A percentile compares a stretch with the other conserved stretches of the same genome.
These are phyloP conservation scores for Arothron firmamentum DNA, from an alignment of 2,113 vertebrate species.

Conservation along the genomic window DNA sequence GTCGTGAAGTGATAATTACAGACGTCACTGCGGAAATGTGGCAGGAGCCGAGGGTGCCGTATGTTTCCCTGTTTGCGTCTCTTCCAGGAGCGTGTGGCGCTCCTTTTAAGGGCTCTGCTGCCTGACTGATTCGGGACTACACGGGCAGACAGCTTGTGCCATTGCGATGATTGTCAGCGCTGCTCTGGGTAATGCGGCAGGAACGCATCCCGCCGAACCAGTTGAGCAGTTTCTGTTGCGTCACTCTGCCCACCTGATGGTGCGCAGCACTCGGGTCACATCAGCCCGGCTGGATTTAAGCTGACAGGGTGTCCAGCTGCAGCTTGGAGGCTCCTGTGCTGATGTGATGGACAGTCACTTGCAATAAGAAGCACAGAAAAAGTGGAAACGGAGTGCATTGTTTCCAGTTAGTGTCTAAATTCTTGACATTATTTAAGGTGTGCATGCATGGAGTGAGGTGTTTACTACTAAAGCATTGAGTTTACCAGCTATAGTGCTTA, in stretches of 20 bases:
- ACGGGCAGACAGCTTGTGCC: conserved; percentile 56
- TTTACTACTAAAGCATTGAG: too few species aligned
- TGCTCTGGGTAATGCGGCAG: conserved; percentile 43
- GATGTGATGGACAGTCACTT: conserved; percentile 21
- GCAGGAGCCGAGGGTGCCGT: conserved; percentile 7
- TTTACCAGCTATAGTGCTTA: too few species aligned
- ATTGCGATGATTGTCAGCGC: conserved; percentile 55
- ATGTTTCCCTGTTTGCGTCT: conserved; percentile 27
- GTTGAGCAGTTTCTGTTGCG: conserved; percentile 62
- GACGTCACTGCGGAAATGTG: not conserved
- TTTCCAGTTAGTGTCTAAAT: too few species aligned
- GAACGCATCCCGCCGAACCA: conserved; percentile 62
- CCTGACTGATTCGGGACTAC: conserved; percentile 48
- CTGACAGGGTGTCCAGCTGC: conserved; percentile 35
- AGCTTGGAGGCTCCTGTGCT: conserved; percentile 12
- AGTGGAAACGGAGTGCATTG: not conserved
- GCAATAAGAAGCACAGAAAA: conserved; percentile 1
- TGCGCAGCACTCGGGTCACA: conserved; percentile 33
- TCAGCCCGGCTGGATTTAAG: conserved; percentile 20
- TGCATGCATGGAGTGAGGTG: too few species aligned
- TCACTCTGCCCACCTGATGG: conserved; percentile 61
- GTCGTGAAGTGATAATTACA: too few species aligned
- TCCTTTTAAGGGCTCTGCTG: conserved; percentile 43
- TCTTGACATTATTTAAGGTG: too few species aligned
- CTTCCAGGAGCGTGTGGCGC: conserved; percentile 1